These are phyloP conservation scores for Hiodon tergisus DNA, from an alignment of 2,113 vertebrate genomes.

Conservation along the genomic window DNA sequence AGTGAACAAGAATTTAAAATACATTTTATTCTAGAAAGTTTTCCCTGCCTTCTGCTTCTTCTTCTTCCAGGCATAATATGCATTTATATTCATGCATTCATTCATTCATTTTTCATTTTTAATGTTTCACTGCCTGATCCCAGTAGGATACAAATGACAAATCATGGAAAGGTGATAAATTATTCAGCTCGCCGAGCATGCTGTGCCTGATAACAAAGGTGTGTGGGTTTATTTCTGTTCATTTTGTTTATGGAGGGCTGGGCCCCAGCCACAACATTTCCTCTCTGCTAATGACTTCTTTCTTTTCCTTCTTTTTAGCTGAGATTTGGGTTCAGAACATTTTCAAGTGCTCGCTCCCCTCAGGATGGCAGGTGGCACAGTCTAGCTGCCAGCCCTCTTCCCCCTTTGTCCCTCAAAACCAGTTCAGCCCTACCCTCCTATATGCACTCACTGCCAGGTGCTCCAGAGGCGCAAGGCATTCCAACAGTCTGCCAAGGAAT, in stretches of 20 bases:
- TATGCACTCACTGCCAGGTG: background rate
- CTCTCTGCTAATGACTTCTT: slow-evolving; percentile 13
- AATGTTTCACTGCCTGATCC: slow-evolving; percentile 18
- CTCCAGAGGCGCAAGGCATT: background rate
- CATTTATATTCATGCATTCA: slow-evolving; percentile 28
- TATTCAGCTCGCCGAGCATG: slow-evolving; percentile 15
- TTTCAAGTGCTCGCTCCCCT: background rate
- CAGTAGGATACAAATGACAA: slow-evolving; percentile 24
- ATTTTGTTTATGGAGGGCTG: background rate
- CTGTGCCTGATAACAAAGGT: slow-evolving; percentile 8
- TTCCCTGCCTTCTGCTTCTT: background rate
- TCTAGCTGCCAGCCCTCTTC: background rate
- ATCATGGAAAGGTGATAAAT: slow-evolving; percentile 23
- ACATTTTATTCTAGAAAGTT: slow-evolving; percentile 3
- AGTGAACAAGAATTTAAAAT: background rate
- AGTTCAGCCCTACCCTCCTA: background rate
- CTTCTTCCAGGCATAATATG: slow-evolving; percentile 4
- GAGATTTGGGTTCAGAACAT: background rate
- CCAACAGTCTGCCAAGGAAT: background rate
- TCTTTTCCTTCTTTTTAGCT: slow-evolving; percentile 1
- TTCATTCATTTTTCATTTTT: slow-evolving; percentile 29
- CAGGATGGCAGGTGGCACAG: background rate
- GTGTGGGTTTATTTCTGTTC: background rate
- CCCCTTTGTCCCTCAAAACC: too few species aligned
- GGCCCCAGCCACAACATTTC: slow-evolving; percentile 3